These are phyloP conservation scores for Bimastos eiseni DNA, from an alignment of 2,888 invertebrate genomes.

Conservation along the genomic window DNA sequence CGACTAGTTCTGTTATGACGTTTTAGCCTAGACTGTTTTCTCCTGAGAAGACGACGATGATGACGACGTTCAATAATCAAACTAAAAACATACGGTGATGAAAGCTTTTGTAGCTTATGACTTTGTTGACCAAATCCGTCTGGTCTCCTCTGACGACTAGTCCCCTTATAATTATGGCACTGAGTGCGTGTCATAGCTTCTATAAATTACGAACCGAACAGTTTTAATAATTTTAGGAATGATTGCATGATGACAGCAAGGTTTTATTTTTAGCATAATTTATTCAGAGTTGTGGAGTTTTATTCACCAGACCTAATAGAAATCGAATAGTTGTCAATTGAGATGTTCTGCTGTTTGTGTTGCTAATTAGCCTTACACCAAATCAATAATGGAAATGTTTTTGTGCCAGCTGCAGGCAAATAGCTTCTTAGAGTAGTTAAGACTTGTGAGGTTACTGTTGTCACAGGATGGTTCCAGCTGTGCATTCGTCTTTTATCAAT, in stretches of 20 bases:
- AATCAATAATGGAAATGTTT: not conserved
- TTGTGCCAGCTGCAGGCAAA: not conserved
- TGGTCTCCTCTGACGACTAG: not conserved
- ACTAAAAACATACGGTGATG: not conserved
- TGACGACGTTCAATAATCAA: conserved; percentile 13
- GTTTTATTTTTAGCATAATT: conserved; percentile 1
- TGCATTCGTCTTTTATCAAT: not conserved
- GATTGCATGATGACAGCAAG: not conserved
- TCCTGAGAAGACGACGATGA: too few species aligned
- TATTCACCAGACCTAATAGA: not conserved
- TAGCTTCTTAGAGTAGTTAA: too few species aligned
- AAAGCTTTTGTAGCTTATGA: not conserved
- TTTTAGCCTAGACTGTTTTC: not conserved
- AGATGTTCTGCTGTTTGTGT: not conserved
- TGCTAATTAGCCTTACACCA: not conserved
- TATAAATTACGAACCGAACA: not conserved
- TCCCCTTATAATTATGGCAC: not conserved
- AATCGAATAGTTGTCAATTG: not conserved
- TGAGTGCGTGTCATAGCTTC: not conserved
- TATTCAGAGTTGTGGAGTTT: not conserved
- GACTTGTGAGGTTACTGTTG: too few species aligned
- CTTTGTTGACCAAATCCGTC: not conserved
- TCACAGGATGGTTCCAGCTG: not conserved
- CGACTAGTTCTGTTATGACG: not conserved
- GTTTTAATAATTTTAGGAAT: conserved; percentile 9